Evolutionary conservation across 1,140 invertebrate genomes (phyloP).

Genomic region (Plectus sambesii): DNA sequence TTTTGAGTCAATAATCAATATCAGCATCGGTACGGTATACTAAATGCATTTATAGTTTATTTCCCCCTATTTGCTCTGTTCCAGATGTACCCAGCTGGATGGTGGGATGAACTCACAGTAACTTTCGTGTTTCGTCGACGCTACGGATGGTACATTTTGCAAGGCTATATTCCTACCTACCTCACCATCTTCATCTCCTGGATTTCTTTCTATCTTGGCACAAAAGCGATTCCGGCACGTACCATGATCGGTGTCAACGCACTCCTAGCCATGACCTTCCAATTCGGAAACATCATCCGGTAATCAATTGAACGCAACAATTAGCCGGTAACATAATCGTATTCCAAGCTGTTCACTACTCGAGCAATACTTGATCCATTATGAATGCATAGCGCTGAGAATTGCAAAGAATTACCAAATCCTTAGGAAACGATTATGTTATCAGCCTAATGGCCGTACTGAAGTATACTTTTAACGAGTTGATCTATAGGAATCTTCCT

Average conservation of each 20-base stretch:
- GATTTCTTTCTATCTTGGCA: constrained; percentile 44
- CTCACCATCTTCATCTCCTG: constrained; percentile 45
- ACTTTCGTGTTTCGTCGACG: constrained; percentile 36
- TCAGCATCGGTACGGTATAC: constrained; percentile 17
- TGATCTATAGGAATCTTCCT: constrained; percentile 33
- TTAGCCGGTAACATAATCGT: constrained; percentile 26
- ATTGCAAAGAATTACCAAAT: too few species aligned
- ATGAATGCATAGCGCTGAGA: too few species aligned
- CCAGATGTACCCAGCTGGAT: constrained; percentile 34
- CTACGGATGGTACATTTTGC: constrained; percentile 45
- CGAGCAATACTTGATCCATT: too few species aligned
- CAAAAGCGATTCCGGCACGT: constrained; percentile 42
- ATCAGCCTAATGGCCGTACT: too few species aligned
- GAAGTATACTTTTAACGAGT: too few species aligned
- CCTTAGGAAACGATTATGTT: too few species aligned
- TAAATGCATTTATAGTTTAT: constrained; percentile 10
- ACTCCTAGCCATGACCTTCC: constrained; percentile 44
- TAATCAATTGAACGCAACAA: not conserved
- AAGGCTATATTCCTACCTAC: constrained; percentile 42
- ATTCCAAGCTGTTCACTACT: too few species aligned
- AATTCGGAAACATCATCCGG: constrained; percentile 32
- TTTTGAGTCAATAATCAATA: too few species aligned
- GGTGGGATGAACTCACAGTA: constrained; percentile 44
- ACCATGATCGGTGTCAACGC: constrained; percentile 44
- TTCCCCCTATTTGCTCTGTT: constrained; percentile 17